These are phyloP conservation scores for Rhinoderma darwinii DNA, from an alignment of 2,113 vertebrate genomes.

Conservation along the genomic window DNA sequence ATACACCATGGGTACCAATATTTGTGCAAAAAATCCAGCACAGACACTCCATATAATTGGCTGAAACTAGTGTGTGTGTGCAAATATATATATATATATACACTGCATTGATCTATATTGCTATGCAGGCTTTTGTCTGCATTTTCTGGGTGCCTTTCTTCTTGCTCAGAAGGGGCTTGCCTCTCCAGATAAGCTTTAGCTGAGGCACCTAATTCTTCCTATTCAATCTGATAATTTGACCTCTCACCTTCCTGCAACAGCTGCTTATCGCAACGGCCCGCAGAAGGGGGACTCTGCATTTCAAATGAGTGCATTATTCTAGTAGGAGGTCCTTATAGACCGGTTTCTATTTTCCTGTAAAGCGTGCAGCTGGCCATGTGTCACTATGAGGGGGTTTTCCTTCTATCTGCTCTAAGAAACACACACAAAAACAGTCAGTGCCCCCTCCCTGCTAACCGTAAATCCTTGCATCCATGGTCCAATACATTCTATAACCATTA, in stretches of 20 bases:
- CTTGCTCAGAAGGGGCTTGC: constrained; percentile 19
- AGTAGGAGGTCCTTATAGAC: constrained; percentile 64
- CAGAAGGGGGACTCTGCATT: constrained; percentile 65
- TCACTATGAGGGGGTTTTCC: constrained; percentile 28
- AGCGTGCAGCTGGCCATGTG: constrained; percentile 43
- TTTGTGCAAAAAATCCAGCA: not conserved
- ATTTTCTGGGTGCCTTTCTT: not conserved
- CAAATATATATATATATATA: not conserved
- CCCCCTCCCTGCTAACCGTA: not conserved
- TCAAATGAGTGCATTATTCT: constrained; percentile 70
- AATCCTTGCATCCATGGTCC: not conserved
- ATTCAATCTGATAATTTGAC: constrained; percentile 69
- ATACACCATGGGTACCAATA: not conserved
- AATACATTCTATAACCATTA: not conserved
- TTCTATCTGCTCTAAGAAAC: not conserved
- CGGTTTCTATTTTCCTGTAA: constrained; percentile 3
- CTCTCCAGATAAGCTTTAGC: not conserved
- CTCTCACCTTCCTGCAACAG: constrained; percentile 73
- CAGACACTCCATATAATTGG: not conserved
- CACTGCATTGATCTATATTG: not conserved
- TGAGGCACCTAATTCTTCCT: constrained; percentile 61
- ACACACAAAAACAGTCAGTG: not conserved
- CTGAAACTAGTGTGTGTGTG: no score
- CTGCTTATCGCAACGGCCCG: constrained; percentile 80
- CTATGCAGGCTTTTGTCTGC: not conserved